Base-by-base conservation (phyloP, 2,113 vertebrate genomes). In the Dermatemys mawii region DNA sequence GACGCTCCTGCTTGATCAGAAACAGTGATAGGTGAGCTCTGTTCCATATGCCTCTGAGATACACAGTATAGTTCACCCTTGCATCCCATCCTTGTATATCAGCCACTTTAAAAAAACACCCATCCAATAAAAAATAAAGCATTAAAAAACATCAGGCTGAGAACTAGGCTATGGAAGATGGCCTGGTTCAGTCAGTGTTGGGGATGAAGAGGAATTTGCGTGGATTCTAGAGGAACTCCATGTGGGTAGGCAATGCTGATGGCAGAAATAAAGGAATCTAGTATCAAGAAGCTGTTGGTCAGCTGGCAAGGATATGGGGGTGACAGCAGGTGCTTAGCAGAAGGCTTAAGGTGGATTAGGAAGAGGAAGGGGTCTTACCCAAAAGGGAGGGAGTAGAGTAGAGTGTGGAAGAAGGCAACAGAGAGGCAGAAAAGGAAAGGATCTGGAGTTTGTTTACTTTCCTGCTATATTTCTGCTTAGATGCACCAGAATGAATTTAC, bases 391-490 rank as follows among this genome's bases (percentile, higher is more conserved):
- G 53, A 35, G 75, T 48, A 32, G 27, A 60, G 5, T 35, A 38
- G 16, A 54, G 35, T 27, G 73, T 21, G 35, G 83, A 29, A 53
- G 46, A 3, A 19, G 85, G 70, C 5, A 19, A 5, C 79, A 7
- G 57, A 51, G 51, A 48, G n/a, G 70, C 0, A 0, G 26, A 78
- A 29, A 67, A 67, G 32, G 27, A 41, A 57, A 85, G 26, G 27
- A 44, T 85, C 24, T 78, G 60, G 46, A 44, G 44, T 78, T 70
- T 76, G 16, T 90, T 91, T 73, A 29, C n/a, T 78, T 38, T 5
- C 2, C 53, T 90, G 53, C 24, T 32, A 12, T 79, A 10, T 70
- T 78, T 49, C 32, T 85, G 32, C 54, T 67, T 57, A 48, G 78
- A 90, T 78, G 10, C 3, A 12, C 1, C 49, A 53, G 78, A 60